Base-by-base conservation (phyloP, 2,113 vertebrate genomes). In the Pseudopipra pipra region DNA sequence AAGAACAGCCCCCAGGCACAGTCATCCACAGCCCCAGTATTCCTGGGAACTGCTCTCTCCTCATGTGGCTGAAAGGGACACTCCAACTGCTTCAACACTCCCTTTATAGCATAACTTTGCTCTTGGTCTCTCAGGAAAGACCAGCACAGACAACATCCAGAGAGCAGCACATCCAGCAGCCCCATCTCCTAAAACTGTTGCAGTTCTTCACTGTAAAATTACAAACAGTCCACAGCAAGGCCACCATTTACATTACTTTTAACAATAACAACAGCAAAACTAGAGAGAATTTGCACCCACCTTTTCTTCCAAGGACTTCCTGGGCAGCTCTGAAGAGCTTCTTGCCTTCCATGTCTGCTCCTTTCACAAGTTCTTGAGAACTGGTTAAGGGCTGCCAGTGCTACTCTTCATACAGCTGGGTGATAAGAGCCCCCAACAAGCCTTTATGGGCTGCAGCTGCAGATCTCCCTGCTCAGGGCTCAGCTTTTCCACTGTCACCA, bases 41-140 rank as follows among this genome's bases (percentile, higher is more conserved):
- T 71, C 17, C 59, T 3, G 7, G 1, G 31, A 62, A 4, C 27
- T 8, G 19, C 37, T 19, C 14, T 63, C 44, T 23, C 37, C n/a
- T 46, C 52, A 49, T 8, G 47, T 24, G 23, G 47, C 72, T 1
- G 5, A 9, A 25, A 54, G 35, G 20, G 65, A 33, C 18, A 19
- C 78, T 77, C 65, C 71, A 59, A 58, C 62, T 11, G 11, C 51
- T 18, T 2, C 6, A 37, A 39, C 39, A 35, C 1, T 41, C 37
- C 24, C 39, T 65, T 12, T 12, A 27, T 3, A 0, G 5, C 7
- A 61, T 25, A 24, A 4, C 41, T 7, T 6, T 4, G 22, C 14
- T 21, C 46, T 30, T 37, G 15, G 19, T 54, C 39, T 28, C 75
- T 25, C 24, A 54, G 51, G 54, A 56, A 54, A 27, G 54, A 56